These are phyloP conservation scores for Pterophyllum scalare DNA, from an alignment of 2,113 vertebrate genomes.

Conservation along the genomic window DNA sequence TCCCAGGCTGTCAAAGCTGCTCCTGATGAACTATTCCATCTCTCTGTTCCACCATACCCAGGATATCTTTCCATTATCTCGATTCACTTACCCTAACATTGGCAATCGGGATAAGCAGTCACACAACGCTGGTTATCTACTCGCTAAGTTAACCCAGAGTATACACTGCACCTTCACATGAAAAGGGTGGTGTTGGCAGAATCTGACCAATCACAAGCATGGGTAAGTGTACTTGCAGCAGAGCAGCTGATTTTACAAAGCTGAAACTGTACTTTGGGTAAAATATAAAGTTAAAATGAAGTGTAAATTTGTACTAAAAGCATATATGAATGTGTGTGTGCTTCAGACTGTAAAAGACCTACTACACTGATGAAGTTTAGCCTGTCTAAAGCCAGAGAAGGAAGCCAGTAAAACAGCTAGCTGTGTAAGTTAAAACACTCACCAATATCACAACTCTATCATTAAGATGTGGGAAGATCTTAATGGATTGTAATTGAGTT, in stretches of 20 bases:
- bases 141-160: fast-evolving
- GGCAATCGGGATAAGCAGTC: not conserved
- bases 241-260: not conserved
- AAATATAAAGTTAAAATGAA: no score
- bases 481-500: not conserved
- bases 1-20: not conserved
- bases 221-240: not conserved
- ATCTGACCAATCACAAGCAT: fast-evolving
- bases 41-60: not conserved
- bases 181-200: fast-evolving
- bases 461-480: not conserved
- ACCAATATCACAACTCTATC: not conserved
- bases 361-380: no score
- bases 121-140: not conserved
- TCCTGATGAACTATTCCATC: fast-evolving
- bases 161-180: not conserved
- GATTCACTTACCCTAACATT: not conserved
- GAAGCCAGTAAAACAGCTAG: not conserved
- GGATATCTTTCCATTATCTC: not conserved
- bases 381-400: no score
- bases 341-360: not conserved
- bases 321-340: no score
- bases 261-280: no score
- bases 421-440: not conserved
- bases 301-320: not conserved